A percentile compares a stretch with the other conserved stretches of the same genome.
Conservation (phyloP, 1,140 invertebrate species). For the Lordiphosa collinella region DNA sequence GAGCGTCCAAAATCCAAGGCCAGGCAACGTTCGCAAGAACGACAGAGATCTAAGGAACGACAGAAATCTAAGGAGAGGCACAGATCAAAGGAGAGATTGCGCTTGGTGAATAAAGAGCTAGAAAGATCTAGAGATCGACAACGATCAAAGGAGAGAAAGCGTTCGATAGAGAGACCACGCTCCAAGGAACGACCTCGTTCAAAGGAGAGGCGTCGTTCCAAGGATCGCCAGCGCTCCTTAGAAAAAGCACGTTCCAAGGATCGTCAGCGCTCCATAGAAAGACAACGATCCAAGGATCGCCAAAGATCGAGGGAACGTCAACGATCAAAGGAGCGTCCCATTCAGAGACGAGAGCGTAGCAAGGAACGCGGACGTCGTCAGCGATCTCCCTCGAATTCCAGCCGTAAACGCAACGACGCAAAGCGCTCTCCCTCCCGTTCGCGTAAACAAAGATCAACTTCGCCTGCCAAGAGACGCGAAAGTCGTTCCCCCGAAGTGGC, state of each 20-base stretch:
- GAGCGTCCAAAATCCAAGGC: slow-evolving; percentile 17
- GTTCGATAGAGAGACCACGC: slow-evolving; percentile 3
- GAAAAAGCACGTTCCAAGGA: slow-evolving; percentile 19
- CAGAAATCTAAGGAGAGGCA: slow-evolving; percentile 17
- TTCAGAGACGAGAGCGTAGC: slow-evolving; percentile 2
- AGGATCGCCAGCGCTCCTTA: slow-evolving; percentile 4
- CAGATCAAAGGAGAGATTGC: slow-evolving; percentile 17
- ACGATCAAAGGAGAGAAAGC: slow-evolving; percentile 14
- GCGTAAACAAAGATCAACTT: slow-evolving; percentile 7
- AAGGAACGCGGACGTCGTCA: slow-evolving; percentile 32
- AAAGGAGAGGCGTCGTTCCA: slow-evolving; percentile 10
- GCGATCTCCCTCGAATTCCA: slow-evolving; percentile 23
- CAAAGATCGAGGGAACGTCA: slow-evolving; percentile 27
- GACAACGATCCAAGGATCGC: slow-evolving; percentile 14
- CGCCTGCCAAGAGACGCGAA: slow-evolving; percentile 5
- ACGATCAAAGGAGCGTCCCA: slow-evolving; percentile 19
- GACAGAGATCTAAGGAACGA: slow-evolving; percentile 26
- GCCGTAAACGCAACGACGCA: slow-evolving; percentile 19
- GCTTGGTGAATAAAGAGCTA: slow-evolving; percentile 4
- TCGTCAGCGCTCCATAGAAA: slow-evolving; percentile 13
- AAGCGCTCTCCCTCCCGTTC: slow-evolving; percentile 30
- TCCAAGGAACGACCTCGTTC: slow-evolving; percentile 18
- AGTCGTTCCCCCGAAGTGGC: slow-evolving; percentile 32
- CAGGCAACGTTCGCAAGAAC: slow-evolving; percentile 8
- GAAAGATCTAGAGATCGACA: slow-evolving; percentile 10